phyloP scores from a whole-genome alignment of 2,797 vertebrate species.

The Cirrhinus molitorella region DNA sequence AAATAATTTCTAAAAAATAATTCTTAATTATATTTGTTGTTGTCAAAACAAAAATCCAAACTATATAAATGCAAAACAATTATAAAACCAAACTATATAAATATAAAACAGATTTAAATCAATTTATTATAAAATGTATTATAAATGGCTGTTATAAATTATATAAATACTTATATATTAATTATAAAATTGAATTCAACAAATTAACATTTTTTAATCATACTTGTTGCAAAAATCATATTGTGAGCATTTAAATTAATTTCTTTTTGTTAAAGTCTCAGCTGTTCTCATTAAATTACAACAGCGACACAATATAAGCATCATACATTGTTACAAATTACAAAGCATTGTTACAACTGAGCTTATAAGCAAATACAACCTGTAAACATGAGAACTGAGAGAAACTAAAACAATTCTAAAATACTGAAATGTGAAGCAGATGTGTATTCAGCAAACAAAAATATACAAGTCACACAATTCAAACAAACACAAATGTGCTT shows the following conservation, averaged over 20 bases:
- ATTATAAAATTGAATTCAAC: not conserved
- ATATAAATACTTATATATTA: no score
- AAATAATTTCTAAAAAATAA: no score
- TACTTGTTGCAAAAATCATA: not conserved
- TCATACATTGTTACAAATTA: not conserved
- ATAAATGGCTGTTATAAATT: no score
- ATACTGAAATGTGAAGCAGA: not conserved
- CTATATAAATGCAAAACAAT: not conserved
- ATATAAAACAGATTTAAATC: no score
- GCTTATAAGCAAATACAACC: not conserved
- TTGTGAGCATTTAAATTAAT: not conserved
- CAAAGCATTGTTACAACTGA: not conserved
- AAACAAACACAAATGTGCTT: no score
- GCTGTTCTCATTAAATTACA: not conserved
- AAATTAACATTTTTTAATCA: not conserved
- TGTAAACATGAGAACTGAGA: not conserved
- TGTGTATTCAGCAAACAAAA: not conserved
- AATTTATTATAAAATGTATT: no score
- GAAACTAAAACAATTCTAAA: not conserved
- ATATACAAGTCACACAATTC: not conserved
- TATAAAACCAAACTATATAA: no score
- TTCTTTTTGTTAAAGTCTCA: not conserved
- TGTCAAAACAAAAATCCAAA: not conserved
- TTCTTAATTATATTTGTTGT: not conserved
- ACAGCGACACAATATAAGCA: not conserved